Conservation (phyloP, 2,113 vertebrate genomes). For the Pterocles burchelli region DNA sequence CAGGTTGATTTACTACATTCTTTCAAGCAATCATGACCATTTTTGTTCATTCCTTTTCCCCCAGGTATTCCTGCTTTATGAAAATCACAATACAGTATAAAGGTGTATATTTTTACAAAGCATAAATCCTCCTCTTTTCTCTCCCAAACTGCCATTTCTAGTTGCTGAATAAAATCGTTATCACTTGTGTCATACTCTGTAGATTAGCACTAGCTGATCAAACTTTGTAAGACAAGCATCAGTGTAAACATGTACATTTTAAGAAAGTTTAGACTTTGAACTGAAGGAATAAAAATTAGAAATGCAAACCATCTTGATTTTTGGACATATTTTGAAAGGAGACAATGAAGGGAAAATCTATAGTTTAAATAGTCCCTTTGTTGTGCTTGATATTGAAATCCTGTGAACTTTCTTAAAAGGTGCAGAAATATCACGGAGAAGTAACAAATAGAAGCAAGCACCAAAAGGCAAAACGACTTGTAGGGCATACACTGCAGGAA, state of each 20-base stretch:
- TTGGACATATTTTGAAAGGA: background rate
- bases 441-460: background rate
- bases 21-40: background rate
- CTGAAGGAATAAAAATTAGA: background rate
- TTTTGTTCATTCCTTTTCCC: background rate
- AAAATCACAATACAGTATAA: background rate
- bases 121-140: background rate
- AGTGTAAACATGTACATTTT: background rate
- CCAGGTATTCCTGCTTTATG: background rate
- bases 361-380: background rate
- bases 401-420: background rate
- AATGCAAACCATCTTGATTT: background rate
- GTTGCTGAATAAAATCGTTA: conserved; percentile 7
- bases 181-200: background rate
- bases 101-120: background rate
- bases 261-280: conserved; percentile 35
- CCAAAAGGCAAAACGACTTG: background rate
- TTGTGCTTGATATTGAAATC: background rate
- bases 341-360: background rate
- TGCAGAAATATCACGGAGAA: background rate
- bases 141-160: background rate
- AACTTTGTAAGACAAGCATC: conserved; percentile 31
- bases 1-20: background rate
- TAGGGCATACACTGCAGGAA: background rate
- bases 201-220: conserved; percentile 19